Evolutionary conservation across 1,140 invertebrate species (phyloP), one percentile per base, ranked within the genome.

Genomic region (Mactra quadrangularis): DNA sequence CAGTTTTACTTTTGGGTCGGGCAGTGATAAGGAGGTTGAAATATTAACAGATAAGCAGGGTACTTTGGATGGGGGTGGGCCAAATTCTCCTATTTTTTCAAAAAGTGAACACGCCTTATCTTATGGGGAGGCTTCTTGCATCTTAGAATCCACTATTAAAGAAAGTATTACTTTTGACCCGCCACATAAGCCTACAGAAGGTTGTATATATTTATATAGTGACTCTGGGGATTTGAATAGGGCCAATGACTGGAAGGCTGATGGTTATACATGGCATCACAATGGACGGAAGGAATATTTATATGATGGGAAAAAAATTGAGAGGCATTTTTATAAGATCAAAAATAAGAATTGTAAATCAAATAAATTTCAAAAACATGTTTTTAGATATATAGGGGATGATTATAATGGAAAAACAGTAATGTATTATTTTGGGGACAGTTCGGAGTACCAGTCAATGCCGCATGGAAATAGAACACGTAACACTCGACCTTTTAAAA

Each of bases 341-440:
- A 29, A 25, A 17, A 74, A 74, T 41, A 15, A 57, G 29, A 52
- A 52, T 31, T 50, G 55, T 57, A 29, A 38, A 9, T 57, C 31
- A 57, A 22, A 74, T 59, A 11, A 57, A 53, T 74, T 74, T 33
- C 52, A 74, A n/a, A 74, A 74, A 41, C 71, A 74, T 57, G 53
- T 25, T 41, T 74, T 74, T 59, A 29, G 53, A 38, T 74, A 55
- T 59, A 4, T 57, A n/a, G 31, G n/a, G 11, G 19, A 29, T 31
- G 29, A 74, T 25, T 74, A 57, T 38, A 74, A 74, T 74, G 50
- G 71, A 22, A 29, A 33, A 35, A 57, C 52, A 13, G 27, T 74
- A 15, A 3, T 74, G 6, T 33, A 41, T 35, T 74, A 57, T 38
- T 74, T 19, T n/a, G 71, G 71, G 9, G n/a, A 74, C 22, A 27